Evolutionary conservation across 2,113 vertebrate genomes (phyloP).

Genomic region (Otolemur garnettii): DNA sequence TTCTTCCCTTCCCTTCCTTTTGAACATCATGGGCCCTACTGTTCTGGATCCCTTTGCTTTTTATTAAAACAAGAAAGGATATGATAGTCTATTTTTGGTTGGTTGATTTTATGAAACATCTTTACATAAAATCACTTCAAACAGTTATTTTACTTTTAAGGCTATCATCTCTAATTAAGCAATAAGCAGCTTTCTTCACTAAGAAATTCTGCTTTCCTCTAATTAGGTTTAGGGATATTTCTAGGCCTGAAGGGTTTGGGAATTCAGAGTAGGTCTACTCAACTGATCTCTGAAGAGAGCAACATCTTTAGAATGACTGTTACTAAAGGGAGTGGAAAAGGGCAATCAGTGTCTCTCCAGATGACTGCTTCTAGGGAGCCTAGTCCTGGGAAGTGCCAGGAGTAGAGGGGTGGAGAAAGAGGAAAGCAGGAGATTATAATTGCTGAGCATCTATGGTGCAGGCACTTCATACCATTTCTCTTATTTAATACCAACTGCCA

Average conservation of each 20-base stretch:
- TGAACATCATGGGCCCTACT: neutral
- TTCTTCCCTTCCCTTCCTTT: neutral
- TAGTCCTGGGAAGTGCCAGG: neutral
- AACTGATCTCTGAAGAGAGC: neutral
- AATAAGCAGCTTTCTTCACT: neutral
- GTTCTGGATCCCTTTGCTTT: neutral
- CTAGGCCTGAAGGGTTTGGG: neutral
- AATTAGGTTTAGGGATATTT: conserved; percentile 22
- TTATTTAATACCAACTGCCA: neutral
- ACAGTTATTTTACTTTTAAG: conserved; percentile 28
- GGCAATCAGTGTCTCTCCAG: neutral
- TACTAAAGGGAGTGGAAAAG: neutral
- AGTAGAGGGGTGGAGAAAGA: neutral
- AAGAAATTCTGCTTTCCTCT: neutral
- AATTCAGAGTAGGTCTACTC: neutral
- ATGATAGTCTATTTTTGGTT: neutral
- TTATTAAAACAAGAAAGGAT: neutral
- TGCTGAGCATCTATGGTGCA: neutral
- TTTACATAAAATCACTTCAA: neutral
- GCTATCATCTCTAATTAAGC: neutral
- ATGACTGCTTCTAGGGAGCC: neutral
- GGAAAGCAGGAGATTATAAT: neutral
- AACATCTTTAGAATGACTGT: conserved; percentile 14
- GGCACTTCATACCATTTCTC: neutral
- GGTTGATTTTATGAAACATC: conserved; percentile 36